Conservation (phyloP, 2,113 vertebrate genomes). For the Anguilla japonica region DNA sequence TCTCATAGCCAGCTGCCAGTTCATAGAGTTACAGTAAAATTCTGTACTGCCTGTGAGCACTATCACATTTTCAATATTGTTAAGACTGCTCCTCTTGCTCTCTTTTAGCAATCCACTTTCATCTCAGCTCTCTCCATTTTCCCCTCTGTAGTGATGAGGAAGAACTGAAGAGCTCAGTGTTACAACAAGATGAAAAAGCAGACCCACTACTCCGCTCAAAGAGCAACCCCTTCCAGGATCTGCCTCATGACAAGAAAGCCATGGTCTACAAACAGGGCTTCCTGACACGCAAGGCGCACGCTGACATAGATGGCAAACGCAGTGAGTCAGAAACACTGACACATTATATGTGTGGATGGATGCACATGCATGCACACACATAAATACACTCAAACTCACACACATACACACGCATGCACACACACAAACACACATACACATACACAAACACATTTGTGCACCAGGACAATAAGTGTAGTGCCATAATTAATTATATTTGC, state of each 20-base stretch:
- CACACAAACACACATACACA: too few relatives aligned
- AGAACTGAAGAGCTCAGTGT: constrained; percentile 56
- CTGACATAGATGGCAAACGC: constrained; percentile 84
- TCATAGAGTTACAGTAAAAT: too few relatives aligned
- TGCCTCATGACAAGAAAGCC: constrained; percentile 72
- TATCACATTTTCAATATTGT: neutral
- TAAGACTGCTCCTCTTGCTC: neutral
- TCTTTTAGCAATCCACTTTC: neutral
- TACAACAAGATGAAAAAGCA: constrained; percentile 48
- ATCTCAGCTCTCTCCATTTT: neutral
- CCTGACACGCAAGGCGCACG: constrained; percentile 82
- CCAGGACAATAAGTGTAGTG: too few relatives aligned
- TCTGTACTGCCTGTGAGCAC: too few relatives aligned
- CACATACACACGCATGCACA: too few relatives aligned
- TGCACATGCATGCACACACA: too few relatives aligned
- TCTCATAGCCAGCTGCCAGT: too few relatives aligned
- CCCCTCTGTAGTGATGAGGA: constrained; percentile 70
- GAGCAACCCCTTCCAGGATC: constrained; percentile 76
- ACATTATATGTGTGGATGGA: neutral
- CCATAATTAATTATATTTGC: too few relatives aligned
- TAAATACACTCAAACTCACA: neutral
- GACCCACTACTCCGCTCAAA: constrained; percentile 61
- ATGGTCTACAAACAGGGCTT: constrained; percentile 78
- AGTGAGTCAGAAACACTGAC: constrained; percentile 68
- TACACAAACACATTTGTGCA: neutral